Base-by-base conservation (phyloP, 2,113 vertebrate genomes). In the Mirounga angustirostris region DNA sequence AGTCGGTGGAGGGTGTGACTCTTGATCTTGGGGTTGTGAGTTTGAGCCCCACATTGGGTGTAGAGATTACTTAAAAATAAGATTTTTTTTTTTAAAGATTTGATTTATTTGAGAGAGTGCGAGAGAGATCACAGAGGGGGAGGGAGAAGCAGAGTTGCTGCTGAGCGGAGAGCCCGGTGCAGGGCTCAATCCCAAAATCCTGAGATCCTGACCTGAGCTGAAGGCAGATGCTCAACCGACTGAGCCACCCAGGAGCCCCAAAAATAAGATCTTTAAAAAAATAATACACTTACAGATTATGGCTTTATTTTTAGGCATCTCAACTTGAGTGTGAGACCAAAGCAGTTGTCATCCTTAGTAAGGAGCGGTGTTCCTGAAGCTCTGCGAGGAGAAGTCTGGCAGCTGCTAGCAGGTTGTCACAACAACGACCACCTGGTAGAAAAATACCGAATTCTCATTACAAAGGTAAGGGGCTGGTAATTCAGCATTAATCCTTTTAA, bases 381-480 rank as follows among this genome's bases (percentile, higher is more conserved):
- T 33, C 99, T 99, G 4, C 98, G 99, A 15, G 99, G 99, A 9
- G 99, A 99, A 97, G 99, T 99, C 95, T 99, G 99, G 99, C 99
- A 99, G 98, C 98, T 99, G 85, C 99, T 99, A 94, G 99, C 99
- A 0, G 99, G 99, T n/a, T 99, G 99, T 97, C 99, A 99, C 97
- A 99, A 99, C 98, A 99, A 99, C 6, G 99, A 99, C 97, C 99
- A 99, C 98, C 99, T 99, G 89, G 99, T 99, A 92, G 99, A 99
- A 98, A 99, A 99, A 95, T 99, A 99, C 98, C 99, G 99, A 56
- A 99, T 99, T n/a, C 99, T 99, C 92, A 99, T 99, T 97, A 99
- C 99, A 56, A 99, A 99, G 99, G 99, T 99, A 99, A 98, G 95
- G 0, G 52, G 40, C 50, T 24, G 24, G 30, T 50, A 8, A 26